phyloP scores from a whole-genome alignment of 2,797 vertebrate genomes.

The Anguilla marmorata region DNA sequence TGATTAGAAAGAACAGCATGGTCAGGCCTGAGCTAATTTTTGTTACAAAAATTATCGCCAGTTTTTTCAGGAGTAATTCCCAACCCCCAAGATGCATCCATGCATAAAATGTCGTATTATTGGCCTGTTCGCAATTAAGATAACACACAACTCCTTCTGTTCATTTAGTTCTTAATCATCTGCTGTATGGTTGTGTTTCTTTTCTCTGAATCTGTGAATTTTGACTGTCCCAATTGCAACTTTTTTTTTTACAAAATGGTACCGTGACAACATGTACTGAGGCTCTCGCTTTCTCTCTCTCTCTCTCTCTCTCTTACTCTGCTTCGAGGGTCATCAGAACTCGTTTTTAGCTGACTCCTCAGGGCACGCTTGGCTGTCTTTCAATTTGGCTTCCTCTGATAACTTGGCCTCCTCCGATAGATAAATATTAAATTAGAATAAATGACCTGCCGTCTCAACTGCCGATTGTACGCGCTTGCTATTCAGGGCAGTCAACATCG shows the following conservation, averaged over 20 bases:
- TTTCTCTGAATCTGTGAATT: slow-evolving; percentile 3
- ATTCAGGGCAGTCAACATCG: slow-evolving; percentile 47
- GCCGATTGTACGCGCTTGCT: slow-evolving; percentile 51
- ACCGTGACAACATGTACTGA: background rate
- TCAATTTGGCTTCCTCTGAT: slow-evolving; percentile 61
- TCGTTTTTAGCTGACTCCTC: slow-evolving; percentile 54
- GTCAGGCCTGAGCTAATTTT: background rate
- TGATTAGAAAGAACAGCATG: background rate
- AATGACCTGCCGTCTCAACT: slow-evolving; percentile 61
- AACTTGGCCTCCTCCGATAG: slow-evolving; percentile 57
- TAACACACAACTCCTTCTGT: background rate
- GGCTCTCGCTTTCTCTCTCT: background rate
- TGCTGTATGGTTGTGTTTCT: background rate
- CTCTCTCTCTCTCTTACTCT: background rate
- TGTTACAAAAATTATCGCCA: background rate
- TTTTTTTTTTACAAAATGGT: background rate
- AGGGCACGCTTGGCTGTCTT: slow-evolving; percentile 59
- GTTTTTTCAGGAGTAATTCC: background rate
- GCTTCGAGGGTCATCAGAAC: slow-evolving; percentile 47
- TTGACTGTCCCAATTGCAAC: background rate
- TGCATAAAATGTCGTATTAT: slow-evolving; percentile 21
- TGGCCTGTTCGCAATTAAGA: slow-evolving; percentile 5
- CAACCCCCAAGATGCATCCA: background rate
- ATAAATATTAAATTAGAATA: slow-evolving; percentile 71
- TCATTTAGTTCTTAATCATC: background rate